These are phyloP conservation scores for Rhodophaea formosa DNA, from an alignment of 2,888 invertebrate species.

Conservation along the genomic window DNA sequence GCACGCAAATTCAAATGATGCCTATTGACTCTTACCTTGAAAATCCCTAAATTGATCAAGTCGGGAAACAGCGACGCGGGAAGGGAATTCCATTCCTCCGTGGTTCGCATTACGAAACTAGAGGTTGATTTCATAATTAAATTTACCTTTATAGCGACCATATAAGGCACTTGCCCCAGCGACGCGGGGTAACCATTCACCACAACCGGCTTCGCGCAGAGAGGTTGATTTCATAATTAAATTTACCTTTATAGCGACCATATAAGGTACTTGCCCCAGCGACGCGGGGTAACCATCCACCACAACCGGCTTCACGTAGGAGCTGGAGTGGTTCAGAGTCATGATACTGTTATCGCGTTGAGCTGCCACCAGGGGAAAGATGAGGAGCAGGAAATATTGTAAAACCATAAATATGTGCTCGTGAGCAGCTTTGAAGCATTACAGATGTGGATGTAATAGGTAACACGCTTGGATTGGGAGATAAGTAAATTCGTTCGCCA, in stretches of 20 bases:
- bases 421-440: too few species aligned
- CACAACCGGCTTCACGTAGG: slow-evolving; percentile 42
- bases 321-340: slow-evolving; percentile 49
- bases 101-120: too few species aligned
- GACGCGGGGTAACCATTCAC: slow-evolving; percentile 48
- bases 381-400: background rate
- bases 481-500: too few species aligned
- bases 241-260: slow-evolving; percentile 54
- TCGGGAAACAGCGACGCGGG: too few species aligned
- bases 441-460: too few species aligned
- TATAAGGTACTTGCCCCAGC: slow-evolving; percentile 46
- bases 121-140: background rate
- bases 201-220: slow-evolving; percentile 42
- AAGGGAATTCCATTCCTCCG: too few species aligned
- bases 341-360: slow-evolving; percentile 46
- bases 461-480: too few species aligned
- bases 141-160: slow-evolving; percentile 54
- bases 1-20: too few species aligned
- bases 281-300: slow-evolving; percentile 48
- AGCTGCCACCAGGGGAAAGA: background rate
- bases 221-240: background rate
- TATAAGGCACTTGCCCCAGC: slow-evolving; percentile 46
- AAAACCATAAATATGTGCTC: background rate
- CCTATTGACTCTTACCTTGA: too few species aligned
- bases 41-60: too few species aligned